Evolutionary conservation across 2,797 vertebrate species (phyloP), one percentile per base, ranked within the genome.

Genomic region (Enteromius thamalakanensis): DNA sequence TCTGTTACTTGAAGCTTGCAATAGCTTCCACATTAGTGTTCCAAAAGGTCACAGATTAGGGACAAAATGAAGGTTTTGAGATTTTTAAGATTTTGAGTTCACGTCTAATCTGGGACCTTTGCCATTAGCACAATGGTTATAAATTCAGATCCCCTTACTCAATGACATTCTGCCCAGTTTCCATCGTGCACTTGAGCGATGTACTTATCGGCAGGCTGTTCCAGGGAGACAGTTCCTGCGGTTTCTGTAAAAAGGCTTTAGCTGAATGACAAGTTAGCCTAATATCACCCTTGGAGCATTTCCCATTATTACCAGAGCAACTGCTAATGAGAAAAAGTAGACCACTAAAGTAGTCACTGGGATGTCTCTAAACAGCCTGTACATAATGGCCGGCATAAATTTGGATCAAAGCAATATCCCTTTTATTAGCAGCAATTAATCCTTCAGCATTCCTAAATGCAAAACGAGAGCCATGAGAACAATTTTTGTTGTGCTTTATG

Each of bases 391-490:
- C 3, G 17, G 62, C 67, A 78, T 51, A 69, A 47, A 75, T 70
- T 71, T 76, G 74, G 80, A 84, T 58, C 49, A 79, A n/a, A 84
- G 64, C 49, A 45, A 45, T 67, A 67, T 75, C 65, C 62, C 76
- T 60, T 75, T 80, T 83, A 80, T 53, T 80, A 60, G 15, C 10
- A 19, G 32, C 53, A 80, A 60, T 69, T 62, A 60, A 65, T 80
- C 65, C 70, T 80, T 3, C 37, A 40, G 58, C 64, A 69, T 69
- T 58, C 49, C 74, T 32, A 42, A 78, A 47, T 12, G 40, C 51
- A 75, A 64, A 80, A 69, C 14, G 69, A 42, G 74, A 80, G 71
- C 77, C 60, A 64, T 2, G 47, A 80, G 76, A 67, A 80, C 69
- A 53, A 71, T 82, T 40, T 83, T 26, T 58, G 71, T 76, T 75